Percentiles rank a stretch among this genome's conserved stretches.
These are phyloP conservation scores for Catamblyrhynchus diadema DNA, from an alignment of 2,797 vertebrate genomes.

Conservation along the genomic window DNA sequence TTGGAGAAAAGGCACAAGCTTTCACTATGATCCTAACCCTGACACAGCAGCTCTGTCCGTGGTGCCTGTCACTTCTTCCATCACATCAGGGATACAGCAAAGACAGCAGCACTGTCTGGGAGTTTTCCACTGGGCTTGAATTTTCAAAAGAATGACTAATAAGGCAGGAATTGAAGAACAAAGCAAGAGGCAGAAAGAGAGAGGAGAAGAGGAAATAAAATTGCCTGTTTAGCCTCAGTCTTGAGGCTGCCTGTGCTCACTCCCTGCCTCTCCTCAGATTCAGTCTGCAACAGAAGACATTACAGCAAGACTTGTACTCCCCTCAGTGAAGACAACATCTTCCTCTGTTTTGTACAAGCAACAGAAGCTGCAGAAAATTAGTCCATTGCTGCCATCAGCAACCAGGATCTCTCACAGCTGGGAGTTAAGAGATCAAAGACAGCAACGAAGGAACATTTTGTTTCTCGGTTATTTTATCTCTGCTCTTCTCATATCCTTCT, in stretches of 20 bases:
- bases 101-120: not conserved
- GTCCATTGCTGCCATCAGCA: constrained; percentile 53
- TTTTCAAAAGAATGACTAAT: not conserved
- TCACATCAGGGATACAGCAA: not conserved
- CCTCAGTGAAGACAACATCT: constrained; percentile 36
- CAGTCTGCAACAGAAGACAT: not conserved
- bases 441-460: constrained; percentile 56
- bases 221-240: not conserved
- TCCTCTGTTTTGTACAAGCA: constrained; percentile 48
- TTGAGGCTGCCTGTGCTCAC: not conserved
- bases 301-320: constrained; percentile 47
- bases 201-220: not conserved
- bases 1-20: not conserved
- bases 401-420: constrained; percentile 66
- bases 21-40: not conserved
- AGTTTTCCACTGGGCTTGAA: not conserved
- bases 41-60: rapidly evolving
- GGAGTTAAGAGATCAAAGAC: constrained; percentile 68
- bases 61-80: not conserved
- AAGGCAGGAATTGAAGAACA: not conserved
- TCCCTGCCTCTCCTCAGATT: not conserved
- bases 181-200: not conserved
- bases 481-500: constrained; percentile 27
- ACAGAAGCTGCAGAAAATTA: constrained; percentile 55
- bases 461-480: constrained; percentile 58